Evolutionary conservation across 2,888 invertebrate species (phyloP), one percentile per base, ranked within the genome.

Genomic region (Lasioglossum marginatum): DNA sequence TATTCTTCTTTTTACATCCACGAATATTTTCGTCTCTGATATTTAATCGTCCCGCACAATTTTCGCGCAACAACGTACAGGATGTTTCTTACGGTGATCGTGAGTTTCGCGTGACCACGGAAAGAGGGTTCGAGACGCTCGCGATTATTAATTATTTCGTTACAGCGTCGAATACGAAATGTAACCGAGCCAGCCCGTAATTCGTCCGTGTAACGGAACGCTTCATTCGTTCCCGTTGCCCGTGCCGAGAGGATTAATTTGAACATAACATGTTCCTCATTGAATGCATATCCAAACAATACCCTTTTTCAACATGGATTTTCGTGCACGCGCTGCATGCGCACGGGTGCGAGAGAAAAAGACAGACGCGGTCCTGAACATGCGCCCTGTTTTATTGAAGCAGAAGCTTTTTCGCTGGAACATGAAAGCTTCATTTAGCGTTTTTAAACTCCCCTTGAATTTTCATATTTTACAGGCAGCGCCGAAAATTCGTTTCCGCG

Each of bases 171-270:
- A 27, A 27, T 27, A 14, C 14, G 5, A 27, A 60, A 27, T 60
- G 14, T 60, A 27, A 60, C 60, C 27, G 60, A 4, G 60, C 5
- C 60, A 5, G 1, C 2, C 14, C 27, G 60, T 27, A 27, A 31
- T 63, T 63, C 16, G 63, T 6, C 6, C 63, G 63, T 63, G 63
- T 31, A 63, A 63, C 63, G 6, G 31, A 63, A 63, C 16, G 63
- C 63, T 63, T 63, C 63, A 63, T 63, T 63, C 31, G 31, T 63
- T n/a, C n/a, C n/a, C 63, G 63, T 16, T 16, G 27, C 16, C 63
- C 31, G 31, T 31, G 63, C 63, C 31, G 8, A 40, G 74, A 74
- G 74, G 57, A 74, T 74, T 74, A 74, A 57, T 40, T 74, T 52
- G 37, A 16, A 57, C 57, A 40, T 52, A 74, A 74, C 74, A 74